phyloP scores from a whole-genome alignment of 2,888 invertebrate species.

The Cremastinae sp. region DNA sequence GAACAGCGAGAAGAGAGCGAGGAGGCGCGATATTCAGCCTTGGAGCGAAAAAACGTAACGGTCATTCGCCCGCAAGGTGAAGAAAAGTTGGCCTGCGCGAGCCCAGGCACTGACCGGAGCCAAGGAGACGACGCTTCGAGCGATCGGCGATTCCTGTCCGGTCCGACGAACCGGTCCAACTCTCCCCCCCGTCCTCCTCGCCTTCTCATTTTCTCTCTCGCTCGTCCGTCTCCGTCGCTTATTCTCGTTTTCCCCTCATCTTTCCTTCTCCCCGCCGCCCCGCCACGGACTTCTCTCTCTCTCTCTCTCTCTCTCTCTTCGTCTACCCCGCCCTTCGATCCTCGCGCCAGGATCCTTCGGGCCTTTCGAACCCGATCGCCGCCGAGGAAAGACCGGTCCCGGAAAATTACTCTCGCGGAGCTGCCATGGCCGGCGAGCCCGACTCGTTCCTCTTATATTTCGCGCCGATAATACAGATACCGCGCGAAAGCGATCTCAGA shows the following conservation, averaged over 20 bases:
- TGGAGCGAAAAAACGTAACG: conserved; percentile 78
- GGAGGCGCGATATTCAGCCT: conserved; percentile 72
- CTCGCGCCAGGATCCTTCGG: conserved; percentile 58
- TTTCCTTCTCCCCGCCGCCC: conserved; percentile 36
- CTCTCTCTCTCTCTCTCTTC: conserved; percentile 38
- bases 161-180: conserved; percentile 69
- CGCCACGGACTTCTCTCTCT: conserved; percentile 16
- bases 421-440: conserved; percentile 63
- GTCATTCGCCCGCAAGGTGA: conserved; percentile 79
- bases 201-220: conserved; percentile 31
- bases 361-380: conserved; percentile 64
- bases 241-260: conserved; percentile 35
- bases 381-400: conserved; percentile 69
- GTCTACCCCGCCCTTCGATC: conserved; percentile 57
- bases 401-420: conserved; percentile 71
- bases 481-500: too few species aligned
- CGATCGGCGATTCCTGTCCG: conserved; percentile 74
- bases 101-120: conserved; percentile 77
- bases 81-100: conserved; percentile 76
- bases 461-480: neutral
- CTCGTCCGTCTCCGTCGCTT: conserved; percentile 35
- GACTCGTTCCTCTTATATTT: conserved; percentile 19
- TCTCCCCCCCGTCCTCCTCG: conserved; percentile 64
- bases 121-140: conserved; percentile 75
- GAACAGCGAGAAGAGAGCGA: conserved; percentile 5